Conservation (phyloP, 2,797 vertebrate species). For the Falco peregrinus region DNA sequence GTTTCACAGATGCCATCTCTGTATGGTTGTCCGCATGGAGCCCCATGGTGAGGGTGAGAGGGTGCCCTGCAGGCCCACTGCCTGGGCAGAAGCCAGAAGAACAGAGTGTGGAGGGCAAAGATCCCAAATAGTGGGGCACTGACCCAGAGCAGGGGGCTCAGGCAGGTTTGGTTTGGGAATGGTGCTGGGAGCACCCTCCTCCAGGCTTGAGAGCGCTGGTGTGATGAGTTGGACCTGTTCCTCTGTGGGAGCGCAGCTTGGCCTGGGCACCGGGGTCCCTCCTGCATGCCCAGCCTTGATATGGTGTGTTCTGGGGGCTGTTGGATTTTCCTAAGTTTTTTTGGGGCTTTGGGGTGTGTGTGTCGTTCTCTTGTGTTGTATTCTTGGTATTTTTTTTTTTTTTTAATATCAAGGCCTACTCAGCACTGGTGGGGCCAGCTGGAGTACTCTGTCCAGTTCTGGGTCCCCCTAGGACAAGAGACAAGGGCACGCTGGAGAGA, state of each 20-base stretch:
- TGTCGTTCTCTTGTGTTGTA: too few species aligned
- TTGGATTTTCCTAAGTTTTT: background rate
- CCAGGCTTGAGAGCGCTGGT: background rate
- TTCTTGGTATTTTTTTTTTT: background rate
- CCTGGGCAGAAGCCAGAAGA: rapidly evolving
- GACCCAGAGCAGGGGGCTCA: background rate
- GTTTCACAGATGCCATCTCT: background rate
- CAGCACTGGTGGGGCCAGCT: background rate
- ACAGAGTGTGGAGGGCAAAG: background rate
- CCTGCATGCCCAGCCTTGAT: background rate
- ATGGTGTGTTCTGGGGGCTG: background rate
- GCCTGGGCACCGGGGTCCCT: background rate
- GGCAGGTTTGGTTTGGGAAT: background rate
- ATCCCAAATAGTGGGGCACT: too few species aligned
- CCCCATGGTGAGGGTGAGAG: rapidly evolving
- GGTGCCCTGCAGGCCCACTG: background rate
- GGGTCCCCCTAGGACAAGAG: too few species aligned
- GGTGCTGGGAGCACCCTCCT: background rate
- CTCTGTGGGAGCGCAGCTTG: background rate
- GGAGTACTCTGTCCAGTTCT: background rate
- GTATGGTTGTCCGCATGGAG: rapidly evolving
- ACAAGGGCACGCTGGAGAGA: background rate
- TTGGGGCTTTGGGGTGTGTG: too few species aligned
- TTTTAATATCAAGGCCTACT: background rate
- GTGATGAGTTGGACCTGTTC: background rate